These are phyloP conservation scores for Himalopsyche japonica DNA, from an alignment of 2,888 invertebrate genomes.

Conservation along the genomic window DNA sequence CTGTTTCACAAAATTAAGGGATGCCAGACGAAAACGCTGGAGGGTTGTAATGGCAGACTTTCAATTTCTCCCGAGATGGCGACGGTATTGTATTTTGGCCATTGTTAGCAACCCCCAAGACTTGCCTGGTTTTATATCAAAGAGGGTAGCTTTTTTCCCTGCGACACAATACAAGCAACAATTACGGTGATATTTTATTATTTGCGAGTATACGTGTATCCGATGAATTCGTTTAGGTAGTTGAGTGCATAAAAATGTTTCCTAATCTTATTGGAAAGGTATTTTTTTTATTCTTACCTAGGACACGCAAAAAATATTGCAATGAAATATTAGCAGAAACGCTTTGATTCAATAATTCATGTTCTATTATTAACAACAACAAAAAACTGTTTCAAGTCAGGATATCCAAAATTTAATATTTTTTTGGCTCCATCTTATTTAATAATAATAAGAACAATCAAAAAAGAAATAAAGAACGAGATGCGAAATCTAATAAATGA, in stretches of 20 bases:
- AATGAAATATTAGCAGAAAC: no score
- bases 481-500: no score
- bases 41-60: conserved; percentile 8
- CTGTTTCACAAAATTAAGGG: background rate
- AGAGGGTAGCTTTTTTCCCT: conserved; percentile 26
- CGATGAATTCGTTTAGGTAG: background rate
- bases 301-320: no score
- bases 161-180: conserved; percentile 28
- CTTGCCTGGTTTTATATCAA: conserved; percentile 15
- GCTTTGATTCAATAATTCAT: no score
- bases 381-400: no score
- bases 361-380: no score
- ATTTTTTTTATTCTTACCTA: no score
- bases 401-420: no score
- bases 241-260: background rate
- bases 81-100: conserved; percentile 22
- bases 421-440: no score
- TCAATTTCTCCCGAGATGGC: conserved; percentile 18
- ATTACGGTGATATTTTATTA: conserved; percentile 17
- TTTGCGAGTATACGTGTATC: background rate
- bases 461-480: no score
- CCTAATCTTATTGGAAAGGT: background rate
- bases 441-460: no score
- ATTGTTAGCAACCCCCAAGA: conserved; percentile 10
- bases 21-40: background rate